Conservation (phyloP, 1,140 invertebrate species). For the Laodelphax striatellus region DNA sequence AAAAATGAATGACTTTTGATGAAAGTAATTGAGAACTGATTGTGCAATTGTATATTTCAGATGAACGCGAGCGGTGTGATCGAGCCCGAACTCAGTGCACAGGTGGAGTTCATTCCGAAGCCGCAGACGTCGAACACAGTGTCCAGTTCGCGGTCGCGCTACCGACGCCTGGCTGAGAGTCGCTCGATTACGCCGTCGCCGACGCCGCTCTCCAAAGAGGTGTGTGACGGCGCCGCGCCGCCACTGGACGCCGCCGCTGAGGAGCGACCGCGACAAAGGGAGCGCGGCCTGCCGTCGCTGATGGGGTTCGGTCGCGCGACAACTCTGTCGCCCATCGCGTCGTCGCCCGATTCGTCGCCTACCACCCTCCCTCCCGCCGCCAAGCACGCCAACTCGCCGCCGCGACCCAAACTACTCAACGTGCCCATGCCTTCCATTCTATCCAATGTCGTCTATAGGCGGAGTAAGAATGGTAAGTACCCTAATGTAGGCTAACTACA, state of each 20-base stretch:
- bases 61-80: slow-evolving; percentile 73
- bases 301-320: background rate
- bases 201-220: slow-evolving; percentile 33
- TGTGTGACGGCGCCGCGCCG: slow-evolving; percentile 17
- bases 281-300: background rate
- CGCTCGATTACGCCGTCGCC: slow-evolving; percentile 61
- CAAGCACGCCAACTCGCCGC: slow-evolving; percentile 26
- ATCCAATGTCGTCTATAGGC: slow-evolving; percentile 21
- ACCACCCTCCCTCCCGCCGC: slow-evolving; percentile 24
- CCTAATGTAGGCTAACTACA: no score
- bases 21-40: no score
- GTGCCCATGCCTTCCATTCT: slow-evolving; percentile 37
- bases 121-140: background rate
- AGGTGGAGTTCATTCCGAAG: slow-evolving; percentile 5
- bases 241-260: slow-evolving; percentile 16
- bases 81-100: slow-evolving; percentile 28
- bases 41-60: slow-evolving; percentile 22
- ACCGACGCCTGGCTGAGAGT: slow-evolving; percentile 55
- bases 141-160: slow-evolving; percentile 24
- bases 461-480: slow-evolving; percentile 13
- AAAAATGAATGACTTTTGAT: no score
- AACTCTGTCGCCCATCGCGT: slow-evolving; percentile 29
- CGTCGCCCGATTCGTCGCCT: slow-evolving; percentile 36
- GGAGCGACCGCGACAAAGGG: background rate
- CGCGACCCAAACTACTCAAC: slow-evolving; percentile 38